These are phyloP conservation scores for Leptoclinus maculatus DNA, from an alignment of 2,797 vertebrate species.

Conservation along the genomic window DNA sequence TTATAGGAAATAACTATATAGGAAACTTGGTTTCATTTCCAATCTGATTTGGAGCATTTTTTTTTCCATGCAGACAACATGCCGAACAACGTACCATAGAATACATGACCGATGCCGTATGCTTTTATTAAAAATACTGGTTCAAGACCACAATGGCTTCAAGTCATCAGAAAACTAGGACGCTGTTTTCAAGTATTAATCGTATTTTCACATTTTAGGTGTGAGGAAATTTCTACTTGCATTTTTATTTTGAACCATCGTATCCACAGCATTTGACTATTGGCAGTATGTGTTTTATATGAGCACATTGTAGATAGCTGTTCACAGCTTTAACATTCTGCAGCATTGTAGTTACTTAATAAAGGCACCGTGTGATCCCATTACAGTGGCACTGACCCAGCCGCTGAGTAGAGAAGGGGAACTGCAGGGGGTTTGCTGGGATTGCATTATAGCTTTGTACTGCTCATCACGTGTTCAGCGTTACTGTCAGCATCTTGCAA, in stretches of 20 bases:
- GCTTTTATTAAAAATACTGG: background rate
- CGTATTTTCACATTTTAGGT: conserved; percentile 15
- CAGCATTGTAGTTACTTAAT: conserved; percentile 9
- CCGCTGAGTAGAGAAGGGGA: conserved; percentile 76
- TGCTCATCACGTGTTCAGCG: conserved; percentile 80
- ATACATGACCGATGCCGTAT: background rate
- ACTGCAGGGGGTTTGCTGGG: conserved; percentile 82
- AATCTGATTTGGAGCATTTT: background rate
- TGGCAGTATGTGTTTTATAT: background rate
- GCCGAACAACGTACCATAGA: background rate
- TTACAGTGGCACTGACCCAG: conserved; percentile 32
- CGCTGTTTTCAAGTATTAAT: conserved; percentile 9
- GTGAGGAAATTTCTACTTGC: background rate
- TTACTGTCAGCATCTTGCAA: conserved; percentile 84
- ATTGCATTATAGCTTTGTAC: conserved; percentile 81
- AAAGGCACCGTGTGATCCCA: conserved; percentile 10
- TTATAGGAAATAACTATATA: conserved; percentile 32
- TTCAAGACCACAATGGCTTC: background rate
- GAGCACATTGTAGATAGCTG: background rate
- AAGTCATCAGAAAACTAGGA: background rate
- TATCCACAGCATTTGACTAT: background rate
- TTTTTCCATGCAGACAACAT: background rate
- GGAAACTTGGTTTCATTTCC: conserved; percentile 7
- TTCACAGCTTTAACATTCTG: conserved; percentile 4
- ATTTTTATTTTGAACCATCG: background rate